A percentile compares a stretch with the other conserved stretches of the same genome.
phyloP scores from a whole-genome alignment of 1,140 invertebrate species.

The Drosophila nebulosa region DNA sequence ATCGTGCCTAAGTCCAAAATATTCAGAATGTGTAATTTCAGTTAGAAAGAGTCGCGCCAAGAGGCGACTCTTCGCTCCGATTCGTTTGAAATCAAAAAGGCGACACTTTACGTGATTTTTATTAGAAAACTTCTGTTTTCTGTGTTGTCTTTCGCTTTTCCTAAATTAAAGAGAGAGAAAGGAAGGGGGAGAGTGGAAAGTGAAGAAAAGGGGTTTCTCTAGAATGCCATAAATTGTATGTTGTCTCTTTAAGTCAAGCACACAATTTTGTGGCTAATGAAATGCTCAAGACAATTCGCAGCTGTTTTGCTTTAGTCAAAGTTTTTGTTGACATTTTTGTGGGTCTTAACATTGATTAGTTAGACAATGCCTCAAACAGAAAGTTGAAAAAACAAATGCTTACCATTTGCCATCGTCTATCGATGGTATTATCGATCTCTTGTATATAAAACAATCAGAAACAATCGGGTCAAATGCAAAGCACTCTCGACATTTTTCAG shows the following conservation, averaged over 20 bases:
- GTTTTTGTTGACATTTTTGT: slow-evolving; percentile 49
- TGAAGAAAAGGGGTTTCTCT: slow-evolving; percentile 58
- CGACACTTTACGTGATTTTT: slow-evolving; percentile 76
- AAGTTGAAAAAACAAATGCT: slow-evolving; percentile 6
- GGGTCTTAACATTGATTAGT: slow-evolving; percentile 34
- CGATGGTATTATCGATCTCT: neutral
- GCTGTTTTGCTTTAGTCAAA: slow-evolving; percentile 36
- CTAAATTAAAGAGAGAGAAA: slow-evolving; percentile 36
- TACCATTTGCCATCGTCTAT: neutral
- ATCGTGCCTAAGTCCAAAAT: slow-evolving; percentile 72
- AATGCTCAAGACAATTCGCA: slow-evolving; percentile 44
- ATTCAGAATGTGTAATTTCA: slow-evolving; percentile 28
- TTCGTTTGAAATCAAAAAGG: slow-evolving; percentile 65
- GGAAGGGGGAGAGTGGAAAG: too few relatives aligned
- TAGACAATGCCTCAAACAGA: slow-evolving; percentile 42
- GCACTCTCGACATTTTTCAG: neutral
- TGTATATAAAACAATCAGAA: too few relatives aligned
- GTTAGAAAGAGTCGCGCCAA: too few relatives aligned
- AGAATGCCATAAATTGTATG: slow-evolving; percentile 63
- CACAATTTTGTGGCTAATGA: slow-evolving; percentile 50
- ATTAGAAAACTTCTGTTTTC: slow-evolving; percentile 59
- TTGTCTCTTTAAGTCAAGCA: slow-evolving; percentile 23
- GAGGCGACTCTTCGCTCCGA: slow-evolving; percentile 33
- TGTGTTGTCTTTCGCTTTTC: slow-evolving; percentile 25
- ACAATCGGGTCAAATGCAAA: neutral